Conservation (phyloP, 2,888 invertebrate species). For the Sesia apiformis region DNA sequence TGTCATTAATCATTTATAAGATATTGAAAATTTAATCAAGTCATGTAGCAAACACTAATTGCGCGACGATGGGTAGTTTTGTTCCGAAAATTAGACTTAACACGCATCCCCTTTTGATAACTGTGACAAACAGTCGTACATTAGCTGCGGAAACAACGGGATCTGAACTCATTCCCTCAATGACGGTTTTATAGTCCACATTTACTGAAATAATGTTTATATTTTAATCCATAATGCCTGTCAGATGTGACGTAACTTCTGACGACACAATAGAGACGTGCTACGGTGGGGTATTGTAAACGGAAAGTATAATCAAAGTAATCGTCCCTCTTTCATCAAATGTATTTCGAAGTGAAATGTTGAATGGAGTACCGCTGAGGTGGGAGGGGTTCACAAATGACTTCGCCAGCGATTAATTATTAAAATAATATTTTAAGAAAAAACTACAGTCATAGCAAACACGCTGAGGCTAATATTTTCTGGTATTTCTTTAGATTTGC, state of each 20-base stretch:
- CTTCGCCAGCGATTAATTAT: constrained; percentile 9
- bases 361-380: constrained; percentile 23
- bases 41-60: too few species aligned
- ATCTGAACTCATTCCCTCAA: neutral
- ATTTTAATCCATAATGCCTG: constrained; percentile 9
- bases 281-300: constrained; percentile 24
- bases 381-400: constrained; percentile 27
- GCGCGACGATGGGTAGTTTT: neutral
- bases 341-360: constrained; percentile 29
- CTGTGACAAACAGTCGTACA: neutral
- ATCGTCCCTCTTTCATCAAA: constrained; percentile 36
- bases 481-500: too few species aligned
- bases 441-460: too few species aligned
- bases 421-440: too few species aligned
- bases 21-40: too few species aligned
- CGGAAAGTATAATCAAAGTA: constrained; percentile 40
- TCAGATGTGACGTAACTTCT: constrained; percentile 1
- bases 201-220: neutral
- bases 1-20: too few species aligned
- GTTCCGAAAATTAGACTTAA: constrained; percentile 4
- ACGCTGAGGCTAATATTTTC: too few species aligned
- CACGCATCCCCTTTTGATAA: neutral
- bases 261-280: constrained; percentile 23
- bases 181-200: neutral
- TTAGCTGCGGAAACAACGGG: neutral